Evolutionary conservation across 30 jellyfish, hydroid and myxozoan species (phyloP), one percentile per base, ranked within the genome.

Genomic region (Nemopilema nomurai): DNA sequence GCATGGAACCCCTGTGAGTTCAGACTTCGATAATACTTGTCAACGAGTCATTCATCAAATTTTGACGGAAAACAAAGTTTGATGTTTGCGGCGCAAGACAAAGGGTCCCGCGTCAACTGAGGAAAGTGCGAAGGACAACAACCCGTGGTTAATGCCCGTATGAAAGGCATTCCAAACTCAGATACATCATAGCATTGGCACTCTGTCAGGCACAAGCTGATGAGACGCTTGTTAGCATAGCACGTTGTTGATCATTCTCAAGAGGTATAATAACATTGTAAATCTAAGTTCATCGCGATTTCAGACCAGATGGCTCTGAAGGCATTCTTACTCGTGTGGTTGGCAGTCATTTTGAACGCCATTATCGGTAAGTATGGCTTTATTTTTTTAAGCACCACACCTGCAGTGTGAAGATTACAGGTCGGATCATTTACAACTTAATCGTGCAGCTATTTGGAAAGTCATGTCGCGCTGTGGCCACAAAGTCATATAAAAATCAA

Each of bases 111-210:
- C 77, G 84, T 26, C 91, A 85, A 64, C 85, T 29, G 33, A 16
- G 76, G 93, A 73, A 74, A 84, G 93, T 84, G 93, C 71, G 87
- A 84, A 84, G 29, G 93, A 84, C 93, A 74, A 57, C 92, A 41
- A 74, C 86, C 93, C 33, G 87, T 49, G 93, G 93, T 62, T 77
- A 84, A 62, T 70, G 79, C 74, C 79, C 78, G 82, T 69, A 71
- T 80, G 83, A 62, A 51, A 27, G 17, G 82, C 79, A 73, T 84
- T 74, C 93, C 76, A 49, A 32, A 50, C 23, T 71, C 68, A 69
- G 84, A 27, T 84, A 63, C 76, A 81, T 73, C 27, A 64, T 65
- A 81, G 79, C 80, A 63, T 62, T 20, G 50, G 68, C 71, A 62
- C 50, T 65, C n/a, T 79, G 89, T 79, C 89, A 84, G 64, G 78